Evolutionary conservation across 2,113 vertebrate species (phyloP), one percentile per base, ranked within the genome.

Genomic region (Lutjanus erythropterus): DNA sequence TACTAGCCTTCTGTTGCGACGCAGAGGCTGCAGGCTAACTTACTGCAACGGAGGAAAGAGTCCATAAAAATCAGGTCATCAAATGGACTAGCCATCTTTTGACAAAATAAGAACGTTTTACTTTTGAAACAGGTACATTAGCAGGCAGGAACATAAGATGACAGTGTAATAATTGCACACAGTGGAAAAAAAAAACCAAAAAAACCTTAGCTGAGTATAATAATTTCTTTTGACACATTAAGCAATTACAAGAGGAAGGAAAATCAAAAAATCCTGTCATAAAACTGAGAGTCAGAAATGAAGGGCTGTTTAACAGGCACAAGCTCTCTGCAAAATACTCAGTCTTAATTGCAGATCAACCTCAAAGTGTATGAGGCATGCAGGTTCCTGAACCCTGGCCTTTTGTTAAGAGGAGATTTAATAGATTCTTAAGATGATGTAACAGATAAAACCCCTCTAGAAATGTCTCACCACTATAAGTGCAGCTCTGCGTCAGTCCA

Each of bases 1-100:
- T 87, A 86, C 86, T 61, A 81, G 84, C 93, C 92, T 87, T 94
- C 90, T 93, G 92, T 90, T 91, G 72, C 50, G 9, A 80, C 33
- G 56, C 56, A 41, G 67, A 75, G 59, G 87, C 91, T 91, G 88
- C 80, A 78, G 89, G 92, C 91, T 65, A 87, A 80, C 44, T 72
- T 37, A 78, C 62, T 82, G 87, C 84, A 86, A 70, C 76, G 58
- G 75, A 81, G 64, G 61, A 50, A 77, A 60, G 41, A 71, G 49
- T 75, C 73, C 59, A 72, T 75, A 71, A 75, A 93, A 93, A 91
- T 53, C 80, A 87, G 89, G 84, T 89, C 88, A 88, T 91, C 56
- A 80, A 85, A 80, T 71, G 49, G 53, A 71, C 16, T 16, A 35
- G 16, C 41, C 39, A 3, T 44, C 33, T 77, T 89, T 64, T 64